Conservation (phyloP, 2,888 invertebrate genomes). For the Mellilla xanthometata region DNA sequence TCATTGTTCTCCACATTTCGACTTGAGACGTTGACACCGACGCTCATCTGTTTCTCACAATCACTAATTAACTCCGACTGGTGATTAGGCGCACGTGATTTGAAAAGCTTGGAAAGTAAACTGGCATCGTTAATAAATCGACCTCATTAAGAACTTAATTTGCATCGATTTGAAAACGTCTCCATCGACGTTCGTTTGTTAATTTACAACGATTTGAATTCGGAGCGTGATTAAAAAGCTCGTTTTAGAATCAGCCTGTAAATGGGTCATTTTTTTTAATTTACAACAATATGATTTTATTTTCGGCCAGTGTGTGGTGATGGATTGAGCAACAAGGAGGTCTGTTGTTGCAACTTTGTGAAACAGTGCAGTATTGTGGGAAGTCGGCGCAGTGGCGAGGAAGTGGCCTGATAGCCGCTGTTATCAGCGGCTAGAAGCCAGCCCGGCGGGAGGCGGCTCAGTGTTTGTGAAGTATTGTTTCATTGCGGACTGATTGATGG, state of each 20-base stretch:
- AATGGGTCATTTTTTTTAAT: not conserved
- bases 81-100: not conserved
- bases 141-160: not conserved
- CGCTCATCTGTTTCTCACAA: constrained; percentile 5
- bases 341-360: constrained; percentile 8
- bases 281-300: not conserved
- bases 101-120: no score
- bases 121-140: not conserved
- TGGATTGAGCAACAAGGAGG: not conserved
- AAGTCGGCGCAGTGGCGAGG: constrained; percentile 4
- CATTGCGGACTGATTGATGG: no score
- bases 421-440: constrained; percentile 9
- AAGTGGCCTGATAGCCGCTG: constrained; percentile 11
- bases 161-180: not conserved
- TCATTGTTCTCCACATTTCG: constrained; percentile 29
- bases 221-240: not conserved
- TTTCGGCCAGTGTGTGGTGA: not conserved
- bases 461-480: no score
- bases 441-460: no score
- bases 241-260: constrained; percentile 1
- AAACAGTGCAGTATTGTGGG: constrained; percentile 11
- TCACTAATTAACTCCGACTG: not conserved
- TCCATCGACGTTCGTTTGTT: not conserved
- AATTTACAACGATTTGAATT: not conserved
- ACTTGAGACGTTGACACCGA: constrained; percentile 26